A percentile compares a stretch with the other conserved stretches of the same genome.
These are phyloP conservation scores for Calameuta filiformis DNA, from an alignment of 2,888 invertebrate genomes.

Conservation along the genomic window DNA sequence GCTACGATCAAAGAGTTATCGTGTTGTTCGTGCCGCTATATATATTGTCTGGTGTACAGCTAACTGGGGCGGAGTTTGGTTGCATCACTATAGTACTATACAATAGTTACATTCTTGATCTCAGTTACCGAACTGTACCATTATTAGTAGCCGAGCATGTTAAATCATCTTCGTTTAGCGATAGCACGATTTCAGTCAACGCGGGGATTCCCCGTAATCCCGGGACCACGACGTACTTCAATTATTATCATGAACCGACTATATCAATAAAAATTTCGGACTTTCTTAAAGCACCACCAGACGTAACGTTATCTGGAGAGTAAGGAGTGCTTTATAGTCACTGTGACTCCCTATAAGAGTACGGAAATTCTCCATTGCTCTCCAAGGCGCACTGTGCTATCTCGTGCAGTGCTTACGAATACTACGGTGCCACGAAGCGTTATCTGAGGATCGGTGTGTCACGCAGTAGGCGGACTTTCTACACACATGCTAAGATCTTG, in stretches of 20 bases:
- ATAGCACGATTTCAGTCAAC: not conserved
- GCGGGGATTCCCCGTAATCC: not conserved
- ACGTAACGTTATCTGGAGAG: not conserved
- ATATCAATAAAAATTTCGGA: not conserved
- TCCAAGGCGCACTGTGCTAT: not conserved
- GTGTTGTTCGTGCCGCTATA: not conserved
- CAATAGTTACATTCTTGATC: not conserved
- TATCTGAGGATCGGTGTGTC: slow-evolving; percentile 23
- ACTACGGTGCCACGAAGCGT: not conserved
- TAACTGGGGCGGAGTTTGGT: slow-evolving; percentile 41
- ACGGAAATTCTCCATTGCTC: not conserved
- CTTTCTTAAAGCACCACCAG: not conserved
- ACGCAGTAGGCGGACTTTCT: slow-evolving; percentile 58
- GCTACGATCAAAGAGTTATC: slow-evolving; percentile 24
- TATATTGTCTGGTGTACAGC: slow-evolving; percentile 9
- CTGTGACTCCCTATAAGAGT: not conserved
- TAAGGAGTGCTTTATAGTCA: not conserved
- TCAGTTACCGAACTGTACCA: not conserved
- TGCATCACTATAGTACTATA: slow-evolving; percentile 30
- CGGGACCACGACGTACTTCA: not conserved
- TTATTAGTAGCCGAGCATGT: not conserved
- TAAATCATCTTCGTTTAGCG: not conserved
- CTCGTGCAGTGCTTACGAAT: not conserved
- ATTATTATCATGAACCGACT: not conserved
- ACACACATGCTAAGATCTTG: slow-evolving; percentile 29